A percentile compares a stretch with the other conserved stretches of the same genome.
These are phyloP conservation scores for Chionis minor DNA, from an alignment of 2,113 vertebrate species.

Conservation along the genomic window DNA sequence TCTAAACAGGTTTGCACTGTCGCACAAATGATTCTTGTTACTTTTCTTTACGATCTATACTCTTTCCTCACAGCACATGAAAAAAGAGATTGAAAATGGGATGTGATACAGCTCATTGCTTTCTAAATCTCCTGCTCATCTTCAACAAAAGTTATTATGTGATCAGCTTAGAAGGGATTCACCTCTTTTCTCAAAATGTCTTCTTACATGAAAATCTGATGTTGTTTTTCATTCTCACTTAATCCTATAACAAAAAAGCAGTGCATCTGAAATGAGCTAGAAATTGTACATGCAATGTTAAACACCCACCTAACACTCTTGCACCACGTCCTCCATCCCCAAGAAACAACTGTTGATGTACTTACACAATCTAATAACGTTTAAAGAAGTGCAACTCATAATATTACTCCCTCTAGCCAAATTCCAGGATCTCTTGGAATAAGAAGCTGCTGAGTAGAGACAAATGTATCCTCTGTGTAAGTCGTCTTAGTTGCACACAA, in stretches of 20 bases:
- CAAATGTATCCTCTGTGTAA: background rate
- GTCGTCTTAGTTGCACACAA: background rate
- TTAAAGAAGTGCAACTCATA: background rate
- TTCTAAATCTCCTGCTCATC: constrained; percentile 28
- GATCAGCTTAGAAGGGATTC: background rate
- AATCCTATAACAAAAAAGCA: background rate
- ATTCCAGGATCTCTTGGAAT: background rate
- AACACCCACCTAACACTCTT: background rate
- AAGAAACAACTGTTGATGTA: background rate
- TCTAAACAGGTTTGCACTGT: background rate
- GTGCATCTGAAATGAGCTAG: background rate
- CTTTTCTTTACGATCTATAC: background rate
- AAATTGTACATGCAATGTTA: background rate
- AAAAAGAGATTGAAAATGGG: background rate
- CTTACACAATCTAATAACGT: background rate
- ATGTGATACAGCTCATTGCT: background rate
- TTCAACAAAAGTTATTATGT: background rate
- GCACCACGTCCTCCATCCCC: background rate
- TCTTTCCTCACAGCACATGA: background rate
- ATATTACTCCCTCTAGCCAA: background rate
- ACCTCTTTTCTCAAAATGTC: background rate
- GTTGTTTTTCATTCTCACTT: background rate
- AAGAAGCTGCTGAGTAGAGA: background rate
- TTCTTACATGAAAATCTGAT: background rate
- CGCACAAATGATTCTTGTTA: background rate